Percentiles rank a stretch among this genome's conserved stretches.
These are phyloP conservation scores for Corythucha ciliata DNA, from an alignment of 2,888 invertebrate genomes.

Conservation along the genomic window DNA sequence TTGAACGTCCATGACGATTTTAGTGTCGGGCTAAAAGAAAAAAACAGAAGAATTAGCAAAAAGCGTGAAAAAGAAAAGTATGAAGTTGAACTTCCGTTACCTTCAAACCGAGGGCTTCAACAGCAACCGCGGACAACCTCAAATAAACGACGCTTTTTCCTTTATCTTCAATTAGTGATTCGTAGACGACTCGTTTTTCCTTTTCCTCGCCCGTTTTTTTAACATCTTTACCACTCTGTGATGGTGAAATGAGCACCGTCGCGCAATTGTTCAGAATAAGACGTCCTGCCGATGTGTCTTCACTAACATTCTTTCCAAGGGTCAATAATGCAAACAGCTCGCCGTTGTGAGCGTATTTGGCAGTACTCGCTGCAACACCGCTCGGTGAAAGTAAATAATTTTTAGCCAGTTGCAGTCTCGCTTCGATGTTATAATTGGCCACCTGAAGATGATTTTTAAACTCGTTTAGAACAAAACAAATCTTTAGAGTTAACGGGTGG, in stretches of 20 bases:
- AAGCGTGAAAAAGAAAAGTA: neutral
- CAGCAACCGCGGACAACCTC: conserved; percentile 57
- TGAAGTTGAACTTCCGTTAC: conserved; percentile 29
- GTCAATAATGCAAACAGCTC: conserved; percentile 66
- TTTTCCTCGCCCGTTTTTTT: conserved; percentile 25
- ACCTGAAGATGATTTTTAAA: conserved; percentile 39
- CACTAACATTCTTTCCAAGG: conserved; percentile 63
- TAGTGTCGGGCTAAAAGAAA: conserved; percentile 46
- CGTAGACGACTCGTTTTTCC: conserved; percentile 51
- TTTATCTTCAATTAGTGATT: conserved; percentile 69
- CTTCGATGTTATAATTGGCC: conserved; percentile 58
- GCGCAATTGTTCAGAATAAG: conserved; percentile 67
- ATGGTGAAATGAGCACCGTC: conserved; percentile 52
- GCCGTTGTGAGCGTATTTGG: conserved; percentile 65
- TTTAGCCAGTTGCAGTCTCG: conserved; percentile 52
- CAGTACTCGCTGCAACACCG: conserved; percentile 58
- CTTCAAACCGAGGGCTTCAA: conserved; percentile 51
- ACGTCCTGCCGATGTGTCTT: conserved; percentile 71
- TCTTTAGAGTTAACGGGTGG: neutral
- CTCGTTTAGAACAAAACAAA: neutral
- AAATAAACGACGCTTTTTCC: conserved; percentile 69
- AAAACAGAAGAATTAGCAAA: conserved; percentile 1
- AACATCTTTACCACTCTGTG: conserved; percentile 18
- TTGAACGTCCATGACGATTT: conserved; percentile 61
- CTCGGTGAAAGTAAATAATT: conserved; percentile 60